Base-by-base conservation (phyloP, 2,797 vertebrate genomes). In the Odontamblyopus rebecca region DNA sequence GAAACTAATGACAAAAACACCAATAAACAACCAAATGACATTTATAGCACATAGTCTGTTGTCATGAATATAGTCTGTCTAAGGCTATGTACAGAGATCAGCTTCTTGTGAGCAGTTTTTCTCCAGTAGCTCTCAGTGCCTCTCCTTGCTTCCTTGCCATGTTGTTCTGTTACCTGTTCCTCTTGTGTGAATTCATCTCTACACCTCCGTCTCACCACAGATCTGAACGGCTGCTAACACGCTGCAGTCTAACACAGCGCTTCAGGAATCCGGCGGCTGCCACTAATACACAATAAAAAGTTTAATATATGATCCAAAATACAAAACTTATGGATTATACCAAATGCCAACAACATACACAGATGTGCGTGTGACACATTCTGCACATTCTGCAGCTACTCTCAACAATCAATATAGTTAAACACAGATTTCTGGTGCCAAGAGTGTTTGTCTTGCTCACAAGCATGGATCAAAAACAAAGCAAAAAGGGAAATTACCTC, bases 151-250 rank as follows among this genome's bases (percentile, higher is more conserved):
- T 30, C 6, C 12, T 15, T 23, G 15, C 16, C 27, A 16, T 18
- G 27, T 60, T 30, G 13, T 60, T 60, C 29, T 18, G 27, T 60
- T 60, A 57, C 57, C 27, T 29, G 57, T 57, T 57, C 23, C 23
- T 57, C 54, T 57, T 57, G 54, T 57, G 57, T 60, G 57, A 60
- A 60, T 29, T 30, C 57, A 30, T 60, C 27, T 30, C 29, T 60
- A 30, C 57, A 60, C 27, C 57, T 60, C 27, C 18, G 13, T 30
- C 57, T 60, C 27, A 18, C 12, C 57, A 30, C 57, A 30, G 27
- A 60, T 60, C 57, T 60, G 26, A 15, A 15, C 12, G 27, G 1
- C 57, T 59, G 56, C 51, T n/a, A 54, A 54, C 51, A 54, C 16
- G 5, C 16, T 8, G n/a, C 57, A 60, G 8, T 13, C 2, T 59